These are phyloP conservation scores for Myocastor coypus DNA, from an alignment of 2,113 vertebrate species.

Conservation along the genomic window DNA sequence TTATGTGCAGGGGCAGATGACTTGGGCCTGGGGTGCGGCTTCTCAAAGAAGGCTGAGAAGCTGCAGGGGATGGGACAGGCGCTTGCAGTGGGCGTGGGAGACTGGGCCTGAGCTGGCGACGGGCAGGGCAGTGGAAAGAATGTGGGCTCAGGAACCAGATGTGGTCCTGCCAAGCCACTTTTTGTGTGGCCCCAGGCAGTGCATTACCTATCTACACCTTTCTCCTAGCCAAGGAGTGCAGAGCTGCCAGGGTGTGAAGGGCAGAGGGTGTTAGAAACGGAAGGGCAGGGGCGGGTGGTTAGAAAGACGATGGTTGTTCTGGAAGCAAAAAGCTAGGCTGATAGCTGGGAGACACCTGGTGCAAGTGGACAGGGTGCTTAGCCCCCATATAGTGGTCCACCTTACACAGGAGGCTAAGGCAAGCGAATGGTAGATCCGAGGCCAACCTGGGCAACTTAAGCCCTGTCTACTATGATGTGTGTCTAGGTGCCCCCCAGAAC, in stretches of 20 bases:
- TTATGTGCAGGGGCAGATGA: not conserved
- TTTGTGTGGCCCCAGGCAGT: conserved; percentile 32
- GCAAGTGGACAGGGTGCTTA: not conserved
- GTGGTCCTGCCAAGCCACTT: conserved; percentile 35
- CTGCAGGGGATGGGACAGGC: not conserved
- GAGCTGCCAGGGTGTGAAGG: not conserved
- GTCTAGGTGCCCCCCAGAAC: not conserved
- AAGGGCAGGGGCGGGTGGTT: not conserved
- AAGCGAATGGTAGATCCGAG: not conserved
- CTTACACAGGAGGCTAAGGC: not conserved
- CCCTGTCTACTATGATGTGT: not conserved
- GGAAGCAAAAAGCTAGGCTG: not conserved
- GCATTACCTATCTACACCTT: not conserved
- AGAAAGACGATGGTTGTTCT: not conserved
- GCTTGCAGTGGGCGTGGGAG: not conserved
- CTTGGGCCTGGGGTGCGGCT: not conserved
- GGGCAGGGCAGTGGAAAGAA: conserved; percentile 70
- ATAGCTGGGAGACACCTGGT: not conserved
- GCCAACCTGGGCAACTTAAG: not conserved
- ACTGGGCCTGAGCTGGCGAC: conserved; percentile 8
- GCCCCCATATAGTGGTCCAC: not conserved
- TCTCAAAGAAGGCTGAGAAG: not conserved
- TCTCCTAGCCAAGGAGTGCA: not conserved
- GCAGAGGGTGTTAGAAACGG: not conserved
- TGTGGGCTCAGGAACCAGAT: conserved; percentile 49